Percentiles rank a stretch among this genome's conserved stretches.
phyloP scores from a whole-genome alignment of 2,797 vertebrate genomes.

The Malurus leucopterus region DNA sequence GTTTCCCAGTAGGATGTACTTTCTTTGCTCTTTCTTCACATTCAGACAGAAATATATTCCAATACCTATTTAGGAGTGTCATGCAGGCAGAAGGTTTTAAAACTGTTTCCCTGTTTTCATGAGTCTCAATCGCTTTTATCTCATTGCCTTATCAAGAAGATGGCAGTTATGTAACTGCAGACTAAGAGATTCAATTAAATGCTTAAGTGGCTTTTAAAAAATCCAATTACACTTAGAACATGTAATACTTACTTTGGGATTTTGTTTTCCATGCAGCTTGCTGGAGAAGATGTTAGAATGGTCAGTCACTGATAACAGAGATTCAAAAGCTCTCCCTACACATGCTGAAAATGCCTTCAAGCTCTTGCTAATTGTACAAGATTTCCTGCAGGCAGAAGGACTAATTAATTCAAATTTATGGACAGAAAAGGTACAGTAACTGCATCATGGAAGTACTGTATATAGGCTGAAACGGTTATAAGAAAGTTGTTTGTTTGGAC shows the following conservation, averaged over 20 bases:
- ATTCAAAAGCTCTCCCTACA: constrained; percentile 82
- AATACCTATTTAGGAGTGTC: background rate
- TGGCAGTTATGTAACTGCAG: background rate
- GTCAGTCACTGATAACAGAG: constrained; percentile 88
- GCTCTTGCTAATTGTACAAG: constrained; percentile 86
- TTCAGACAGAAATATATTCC: background rate
- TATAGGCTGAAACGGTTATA: background rate
- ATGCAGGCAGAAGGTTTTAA: background rate
- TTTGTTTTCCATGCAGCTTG: constrained; percentile 75
- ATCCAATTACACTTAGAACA: background rate
- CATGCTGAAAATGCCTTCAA: constrained; percentile 91
- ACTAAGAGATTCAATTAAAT: background rate
- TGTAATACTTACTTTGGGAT: constrained; percentile 32
- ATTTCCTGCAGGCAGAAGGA: constrained; percentile 93
- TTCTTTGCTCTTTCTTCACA: background rate
- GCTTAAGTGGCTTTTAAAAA: constrained; percentile 15
- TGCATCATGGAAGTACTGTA: background rate
- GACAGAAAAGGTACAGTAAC: constrained; percentile 84
- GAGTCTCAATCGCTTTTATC: background rate
- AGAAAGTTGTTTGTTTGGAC: background rate
- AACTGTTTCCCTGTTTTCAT: background rate
- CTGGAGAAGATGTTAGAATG: constrained; percentile 95
- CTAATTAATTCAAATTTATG: constrained; percentile 85
- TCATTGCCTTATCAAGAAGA: background rate
- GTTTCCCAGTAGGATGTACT: background rate